Conservation (phyloP, 35 echinoderm and acorn worm species). For the Apostichopus japonicus region DNA sequence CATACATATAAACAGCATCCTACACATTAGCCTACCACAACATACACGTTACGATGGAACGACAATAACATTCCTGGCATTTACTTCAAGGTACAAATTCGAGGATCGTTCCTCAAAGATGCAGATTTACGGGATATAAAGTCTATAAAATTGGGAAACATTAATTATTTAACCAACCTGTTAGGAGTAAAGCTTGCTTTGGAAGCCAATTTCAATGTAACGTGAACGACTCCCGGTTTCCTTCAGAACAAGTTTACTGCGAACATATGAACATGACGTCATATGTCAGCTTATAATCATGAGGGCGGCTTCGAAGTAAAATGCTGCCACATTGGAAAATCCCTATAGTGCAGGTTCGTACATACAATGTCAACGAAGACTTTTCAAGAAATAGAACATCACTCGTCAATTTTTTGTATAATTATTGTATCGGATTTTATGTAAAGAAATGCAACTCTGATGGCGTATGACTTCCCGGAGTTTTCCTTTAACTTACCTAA, state of each 20-base stretch:
- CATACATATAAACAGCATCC: neutral
- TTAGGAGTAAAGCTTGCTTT: slow-evolving; percentile 2
- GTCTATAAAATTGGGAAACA: neutral
- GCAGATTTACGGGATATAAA: neutral
- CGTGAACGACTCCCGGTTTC: neutral
- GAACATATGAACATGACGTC: slow-evolving; percentile 9
- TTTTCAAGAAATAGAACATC: no score
- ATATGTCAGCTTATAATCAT: slow-evolving; percentile 1
- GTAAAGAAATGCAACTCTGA: no score
- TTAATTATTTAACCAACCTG: slow-evolving; percentile 3
- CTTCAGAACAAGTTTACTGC: neutral
- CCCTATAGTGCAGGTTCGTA: no score
- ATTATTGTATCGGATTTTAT: no score
- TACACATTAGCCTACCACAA: slow-evolving; percentile 8
- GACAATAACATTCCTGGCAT: slow-evolving; percentile 8
- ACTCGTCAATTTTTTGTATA: no score
- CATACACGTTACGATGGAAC: neutral
- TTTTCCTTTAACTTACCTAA: no score
- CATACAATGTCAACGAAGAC: no score
- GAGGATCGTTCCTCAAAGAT: neutral
- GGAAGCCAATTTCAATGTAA: neutral
- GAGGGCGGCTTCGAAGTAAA: neutral
- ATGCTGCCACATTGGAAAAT: no score
- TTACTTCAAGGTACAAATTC: neutral
- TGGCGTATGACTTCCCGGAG: no score